Conservation (phyloP, 2,113 vertebrate genomes). For the Terrapene triunguis region DNA sequence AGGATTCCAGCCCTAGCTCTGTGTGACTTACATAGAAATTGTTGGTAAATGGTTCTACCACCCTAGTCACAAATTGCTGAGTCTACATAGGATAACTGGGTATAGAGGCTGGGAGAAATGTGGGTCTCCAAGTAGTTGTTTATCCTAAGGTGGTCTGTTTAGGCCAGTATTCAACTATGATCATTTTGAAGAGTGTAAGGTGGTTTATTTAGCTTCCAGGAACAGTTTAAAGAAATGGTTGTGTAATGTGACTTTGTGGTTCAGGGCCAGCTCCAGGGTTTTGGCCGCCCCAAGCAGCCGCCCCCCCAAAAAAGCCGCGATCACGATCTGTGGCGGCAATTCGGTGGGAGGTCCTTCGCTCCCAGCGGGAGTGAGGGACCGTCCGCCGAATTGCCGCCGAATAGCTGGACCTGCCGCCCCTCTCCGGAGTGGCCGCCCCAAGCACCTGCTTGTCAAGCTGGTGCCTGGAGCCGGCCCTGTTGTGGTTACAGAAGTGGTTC, state of each 20-base stretch:
- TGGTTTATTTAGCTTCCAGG: neutral
- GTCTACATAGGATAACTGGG: neutral
- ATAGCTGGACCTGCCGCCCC: no score
- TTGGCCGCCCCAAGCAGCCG: no score
- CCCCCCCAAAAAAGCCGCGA: no score
- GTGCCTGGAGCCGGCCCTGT: no score
- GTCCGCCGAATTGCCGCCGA: no score
- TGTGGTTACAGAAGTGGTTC: neutral
- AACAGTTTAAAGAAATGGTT: neutral
- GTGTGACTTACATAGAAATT: neutral
- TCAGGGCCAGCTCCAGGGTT: no score
- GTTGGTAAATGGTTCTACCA: neutral
- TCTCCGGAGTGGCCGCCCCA: no score
- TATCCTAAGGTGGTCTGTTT: neutral
- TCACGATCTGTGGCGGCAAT: no score
- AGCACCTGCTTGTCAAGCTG: no score
- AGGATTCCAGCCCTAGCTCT: neutral
- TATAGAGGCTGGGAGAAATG: neutral
- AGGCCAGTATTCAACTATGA: neutral
- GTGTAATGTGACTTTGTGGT: neutral
- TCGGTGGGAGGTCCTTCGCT: no score
- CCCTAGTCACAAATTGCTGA: neutral
- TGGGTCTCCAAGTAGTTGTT: fast-evolving
- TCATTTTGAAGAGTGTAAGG: neutral
- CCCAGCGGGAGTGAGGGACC: no score